Evolutionary conservation across 2,888 invertebrate species (phyloP).

Genomic region (Scaptomyza polygonia): DNA sequence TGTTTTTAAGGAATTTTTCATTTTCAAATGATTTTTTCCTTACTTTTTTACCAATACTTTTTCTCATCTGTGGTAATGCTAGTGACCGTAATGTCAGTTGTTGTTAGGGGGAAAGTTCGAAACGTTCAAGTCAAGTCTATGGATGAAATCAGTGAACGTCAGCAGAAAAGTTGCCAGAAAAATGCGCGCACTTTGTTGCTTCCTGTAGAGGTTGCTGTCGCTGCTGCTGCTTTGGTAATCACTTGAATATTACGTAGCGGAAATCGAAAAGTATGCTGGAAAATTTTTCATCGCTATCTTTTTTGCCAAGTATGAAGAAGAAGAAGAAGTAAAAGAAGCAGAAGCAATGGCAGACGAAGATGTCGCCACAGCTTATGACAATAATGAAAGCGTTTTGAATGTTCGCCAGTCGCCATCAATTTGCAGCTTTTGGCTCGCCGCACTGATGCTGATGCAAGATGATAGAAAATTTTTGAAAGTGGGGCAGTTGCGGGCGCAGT

Average conservation of each 20-base stretch:
- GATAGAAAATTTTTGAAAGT: slow-evolving; percentile 13
- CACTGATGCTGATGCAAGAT: slow-evolving; percentile 33
- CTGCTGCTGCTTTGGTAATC: slow-evolving; percentile 60
- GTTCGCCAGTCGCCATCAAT: slow-evolving; percentile 78
- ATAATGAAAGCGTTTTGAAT: slow-evolving; percentile 81
- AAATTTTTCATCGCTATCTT: slow-evolving; percentile 70
- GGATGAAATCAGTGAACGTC: slow-evolving; percentile 71
- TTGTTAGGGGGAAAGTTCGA: slow-evolving; percentile 11
- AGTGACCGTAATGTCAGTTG: slow-evolving; percentile 51
- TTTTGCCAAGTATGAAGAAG: slow-evolving; percentile 22
- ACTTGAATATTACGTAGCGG: slow-evolving; percentile 80
- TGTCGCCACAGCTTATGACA: slow-evolving; percentile 76
- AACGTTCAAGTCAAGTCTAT: slow-evolving; percentile 24
- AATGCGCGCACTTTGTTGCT: slow-evolving; percentile 74
- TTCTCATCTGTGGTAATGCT: no score
- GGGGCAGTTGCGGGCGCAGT: slow-evolving; percentile 1
- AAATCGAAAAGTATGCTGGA: slow-evolving; percentile 80
- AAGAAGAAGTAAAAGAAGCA: slow-evolving; percentile 3
- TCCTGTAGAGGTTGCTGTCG: slow-evolving; percentile 51
- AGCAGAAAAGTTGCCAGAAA: slow-evolving; percentile 68
- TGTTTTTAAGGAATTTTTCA: slow-evolving; percentile 18
- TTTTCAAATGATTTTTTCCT: no score
- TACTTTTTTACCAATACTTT: no score
- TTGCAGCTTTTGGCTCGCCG: slow-evolving; percentile 74
- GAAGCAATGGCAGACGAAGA: slow-evolving; percentile 9